Evolutionary conservation across 2,797 vertebrate species (phyloP).

Genomic region (Gallinago nigripennis): DNA sequence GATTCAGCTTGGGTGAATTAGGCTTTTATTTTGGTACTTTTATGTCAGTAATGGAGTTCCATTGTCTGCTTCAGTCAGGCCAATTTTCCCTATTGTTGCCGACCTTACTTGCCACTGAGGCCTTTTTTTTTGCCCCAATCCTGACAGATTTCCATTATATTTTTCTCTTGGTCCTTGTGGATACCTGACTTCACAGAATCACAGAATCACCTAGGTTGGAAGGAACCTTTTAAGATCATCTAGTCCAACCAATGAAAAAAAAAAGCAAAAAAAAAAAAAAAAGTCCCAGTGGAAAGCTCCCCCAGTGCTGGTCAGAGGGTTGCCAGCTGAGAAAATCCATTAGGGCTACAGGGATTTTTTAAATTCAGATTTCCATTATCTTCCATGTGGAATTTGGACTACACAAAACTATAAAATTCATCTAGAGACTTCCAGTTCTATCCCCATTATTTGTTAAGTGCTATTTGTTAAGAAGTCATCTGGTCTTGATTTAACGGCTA

Average conservation of each 20-base stretch:
- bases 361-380: not conserved
- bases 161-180: not conserved
- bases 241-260: no score
- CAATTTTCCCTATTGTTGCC: not conserved
- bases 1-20: not conserved
- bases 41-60: not conserved
- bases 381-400: not conserved
- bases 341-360: not conserved
- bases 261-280: no score
- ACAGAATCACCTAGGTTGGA: no score
- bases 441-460: not conserved
- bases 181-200: not conserved
- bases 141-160: not conserved
- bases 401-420: not conserved
- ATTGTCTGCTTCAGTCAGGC: not conserved
- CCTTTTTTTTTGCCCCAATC: not conserved
- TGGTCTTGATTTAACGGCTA: constrained; percentile 2
- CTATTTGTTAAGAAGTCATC: not conserved
- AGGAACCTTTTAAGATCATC: no score
- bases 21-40: not conserved
- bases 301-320: not conserved
- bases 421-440: not conserved
- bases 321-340: not conserved
- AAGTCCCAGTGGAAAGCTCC: not conserved
- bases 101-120: not conserved